Conservation (phyloP, 1,140 invertebrate species). For the Tetranychus urticae region DNA sequence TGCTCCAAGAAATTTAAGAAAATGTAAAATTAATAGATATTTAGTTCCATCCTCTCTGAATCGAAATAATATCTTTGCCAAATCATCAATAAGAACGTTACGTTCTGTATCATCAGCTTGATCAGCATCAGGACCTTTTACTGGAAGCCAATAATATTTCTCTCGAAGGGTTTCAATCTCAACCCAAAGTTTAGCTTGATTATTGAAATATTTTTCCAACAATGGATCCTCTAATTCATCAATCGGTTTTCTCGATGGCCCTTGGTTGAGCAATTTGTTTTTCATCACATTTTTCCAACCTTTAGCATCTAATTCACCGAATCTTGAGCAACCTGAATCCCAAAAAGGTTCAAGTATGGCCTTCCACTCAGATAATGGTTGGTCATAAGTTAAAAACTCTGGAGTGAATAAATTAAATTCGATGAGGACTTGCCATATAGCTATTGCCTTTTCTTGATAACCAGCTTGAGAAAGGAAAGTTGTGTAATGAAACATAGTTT, state of each 20-base stretch:
- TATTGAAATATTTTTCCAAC: slow-evolving; percentile 9
- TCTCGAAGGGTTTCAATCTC: slow-evolving; percentile 22
- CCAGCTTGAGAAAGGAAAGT: slow-evolving; percentile 19
- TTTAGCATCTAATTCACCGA: slow-evolving; percentile 22
- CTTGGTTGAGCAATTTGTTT: slow-evolving; percentile 6
- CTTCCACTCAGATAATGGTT: slow-evolving; percentile 14
- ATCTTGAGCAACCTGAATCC: slow-evolving; percentile 24
- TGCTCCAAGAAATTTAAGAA: slow-evolving; percentile 20
- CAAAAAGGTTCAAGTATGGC: slow-evolving; percentile 26
- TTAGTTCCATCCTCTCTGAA: slow-evolving; percentile 15
- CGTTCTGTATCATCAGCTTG: slow-evolving; percentile 25
- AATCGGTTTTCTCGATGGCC: slow-evolving; percentile 6
- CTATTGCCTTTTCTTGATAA: slow-evolving; percentile 24
- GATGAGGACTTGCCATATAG: slow-evolving; percentile 24
- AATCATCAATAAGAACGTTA: slow-evolving; percentile 23
- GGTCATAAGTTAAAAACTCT: slow-evolving; percentile 3
- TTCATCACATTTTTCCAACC: slow-evolving; percentile 21
- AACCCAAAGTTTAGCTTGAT: slow-evolving; percentile 20
- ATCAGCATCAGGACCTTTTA: slow-evolving; percentile 19
- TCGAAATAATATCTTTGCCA: slow-evolving; percentile 18
- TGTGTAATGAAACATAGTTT: slow-evolving; percentile 21
- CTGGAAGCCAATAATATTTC: slow-evolving; percentile 23
- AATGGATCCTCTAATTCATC: slow-evolving; percentile 16
- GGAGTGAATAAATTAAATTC: slow-evolving; percentile 26
- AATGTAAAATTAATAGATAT: slow-evolving; percentile 17